A percentile compares a stretch with the other conserved stretches of the same genome.
These are phyloP conservation scores for Ovis canadensis DNA, from an alignment of 2,113 vertebrate species.

Conservation along the genomic window DNA sequence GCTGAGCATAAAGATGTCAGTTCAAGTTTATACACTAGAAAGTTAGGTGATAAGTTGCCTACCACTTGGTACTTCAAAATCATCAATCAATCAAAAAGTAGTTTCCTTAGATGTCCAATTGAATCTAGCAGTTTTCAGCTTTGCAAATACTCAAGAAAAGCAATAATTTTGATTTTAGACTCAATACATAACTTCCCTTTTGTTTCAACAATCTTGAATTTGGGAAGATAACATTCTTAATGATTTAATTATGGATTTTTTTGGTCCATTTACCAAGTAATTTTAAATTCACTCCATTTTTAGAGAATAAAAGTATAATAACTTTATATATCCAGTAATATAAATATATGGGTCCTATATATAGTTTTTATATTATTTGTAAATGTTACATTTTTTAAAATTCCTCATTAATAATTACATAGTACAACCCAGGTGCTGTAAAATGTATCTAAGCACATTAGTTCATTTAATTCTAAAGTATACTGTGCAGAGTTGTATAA, in stretches of 20 bases:
- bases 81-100: neutral
- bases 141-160: neutral
- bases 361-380: neutral
- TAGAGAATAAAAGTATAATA: neutral
- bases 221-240: conserved; percentile 1
- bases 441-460: neutral
- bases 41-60: neutral
- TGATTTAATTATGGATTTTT: neutral
- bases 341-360: neutral
- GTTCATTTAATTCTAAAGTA: neutral
- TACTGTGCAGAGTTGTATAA: neutral
- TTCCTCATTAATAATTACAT: neutral
- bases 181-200: neutral
- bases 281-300: conserved; percentile 31
- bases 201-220: conserved; percentile 6
- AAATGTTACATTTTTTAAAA: neutral
- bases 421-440: neutral
- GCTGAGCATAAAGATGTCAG: neutral
- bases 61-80: neutral
- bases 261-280: neutral
- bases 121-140: neutral
- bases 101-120: neutral
- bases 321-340: neutral
- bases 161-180: neutral
- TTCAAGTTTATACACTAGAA: neutral